phyloP scores from a whole-genome alignment of 2,113 vertebrate species.

The Seriola rivoliana region DNA sequence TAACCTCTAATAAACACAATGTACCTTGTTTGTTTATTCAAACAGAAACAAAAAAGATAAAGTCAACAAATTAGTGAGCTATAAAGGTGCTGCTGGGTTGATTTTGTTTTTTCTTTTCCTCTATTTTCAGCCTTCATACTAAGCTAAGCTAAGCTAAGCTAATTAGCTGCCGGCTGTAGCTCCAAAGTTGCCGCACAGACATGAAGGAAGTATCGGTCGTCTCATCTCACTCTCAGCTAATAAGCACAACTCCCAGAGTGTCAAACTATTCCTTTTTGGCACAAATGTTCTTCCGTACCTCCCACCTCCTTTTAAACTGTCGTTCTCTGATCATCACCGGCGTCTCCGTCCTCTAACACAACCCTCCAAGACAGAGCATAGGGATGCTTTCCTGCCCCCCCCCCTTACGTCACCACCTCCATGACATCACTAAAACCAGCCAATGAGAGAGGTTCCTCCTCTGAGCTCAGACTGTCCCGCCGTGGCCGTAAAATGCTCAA shows the following conservation, averaged over 20 bases:
- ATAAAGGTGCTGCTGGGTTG: too few species aligned
- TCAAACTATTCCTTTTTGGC: slow-evolving; percentile 47
- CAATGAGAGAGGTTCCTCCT: slow-evolving; percentile 42
- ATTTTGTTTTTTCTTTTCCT: not conserved
- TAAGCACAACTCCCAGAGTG: slow-evolving; percentile 32
- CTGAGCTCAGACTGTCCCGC: not conserved
- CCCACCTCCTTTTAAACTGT: slow-evolving; percentile 5
- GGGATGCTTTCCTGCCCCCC: not conserved
- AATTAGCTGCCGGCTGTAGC: not conserved
- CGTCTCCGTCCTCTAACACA: not conserved
- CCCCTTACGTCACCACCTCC: not conserved
- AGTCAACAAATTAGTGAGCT: too few species aligned
- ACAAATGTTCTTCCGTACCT: not conserved
- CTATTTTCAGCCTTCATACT: slow-evolving; percentile 14
- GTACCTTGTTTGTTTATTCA: too few species aligned
- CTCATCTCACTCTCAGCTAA: not conserved
- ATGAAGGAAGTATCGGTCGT: not conserved
- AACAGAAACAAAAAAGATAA: too few species aligned
- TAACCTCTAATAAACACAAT: not conserved
- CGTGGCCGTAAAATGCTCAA: slow-evolving; percentile 22
- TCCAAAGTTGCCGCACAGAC: too few species aligned
- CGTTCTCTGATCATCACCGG: slow-evolving; percentile 18
- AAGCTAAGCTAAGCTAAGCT: slow-evolving; percentile 32
- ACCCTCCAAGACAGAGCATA: not conserved
- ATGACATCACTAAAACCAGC: slow-evolving; percentile 46